phyloP scores from a whole-genome alignment of 2,113 vertebrate genomes.

The Spheniscus mendiculus region DNA sequence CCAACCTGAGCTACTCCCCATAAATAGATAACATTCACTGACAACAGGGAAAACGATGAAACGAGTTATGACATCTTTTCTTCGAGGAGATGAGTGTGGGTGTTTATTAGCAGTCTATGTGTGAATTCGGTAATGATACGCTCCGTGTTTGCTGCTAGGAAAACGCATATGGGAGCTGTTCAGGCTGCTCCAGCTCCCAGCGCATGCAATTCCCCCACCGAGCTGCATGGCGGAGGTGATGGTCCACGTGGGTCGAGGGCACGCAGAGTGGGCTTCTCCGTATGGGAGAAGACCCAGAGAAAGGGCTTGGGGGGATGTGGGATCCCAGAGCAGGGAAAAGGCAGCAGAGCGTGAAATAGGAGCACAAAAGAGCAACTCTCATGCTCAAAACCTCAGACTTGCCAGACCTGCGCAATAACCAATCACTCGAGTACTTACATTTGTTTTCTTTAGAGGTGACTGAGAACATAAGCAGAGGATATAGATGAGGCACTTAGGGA shows the following conservation, averaged over 20 bases:
- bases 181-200: not conserved
- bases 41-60: not conserved
- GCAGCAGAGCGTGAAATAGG: not conserved
- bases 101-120: constrained; percentile 20
- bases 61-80: not conserved
- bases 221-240: rapidly evolving
- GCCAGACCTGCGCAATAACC: not conserved
- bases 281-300: not conserved
- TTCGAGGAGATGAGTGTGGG: not conserved
- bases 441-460: not conserved
- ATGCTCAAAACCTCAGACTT: not conserved
- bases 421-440: not conserved
- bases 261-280: rapidly evolving
- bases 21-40: not conserved
- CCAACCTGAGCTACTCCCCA: not conserved
- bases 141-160: not conserved
- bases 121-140: not conserved
- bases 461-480: not conserved
- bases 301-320: not conserved
- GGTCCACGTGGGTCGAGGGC: not conserved
- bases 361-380: not conserved
- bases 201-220: rapidly evolving
- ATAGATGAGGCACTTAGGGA: too few relatives aligned
- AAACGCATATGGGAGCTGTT: not conserved
- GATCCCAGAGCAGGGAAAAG: not conserved